Evolutionary conservation across 1,140 invertebrate genomes (phyloP).

Genomic region (Leptopilina boulardi): DNA sequence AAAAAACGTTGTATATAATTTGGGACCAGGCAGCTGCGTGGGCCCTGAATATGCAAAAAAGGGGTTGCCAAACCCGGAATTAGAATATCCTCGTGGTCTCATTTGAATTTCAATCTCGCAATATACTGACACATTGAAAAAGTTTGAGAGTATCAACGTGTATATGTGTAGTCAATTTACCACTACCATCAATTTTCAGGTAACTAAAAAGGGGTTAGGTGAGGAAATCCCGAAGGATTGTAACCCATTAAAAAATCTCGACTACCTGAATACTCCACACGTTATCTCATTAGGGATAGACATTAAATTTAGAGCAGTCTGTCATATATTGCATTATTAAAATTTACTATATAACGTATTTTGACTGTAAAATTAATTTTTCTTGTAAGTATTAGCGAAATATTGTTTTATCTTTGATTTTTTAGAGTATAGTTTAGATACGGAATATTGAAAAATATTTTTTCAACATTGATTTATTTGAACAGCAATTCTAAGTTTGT

Average conservation of each 20-base stretch:
- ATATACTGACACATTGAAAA: slow-evolving; percentile 43
- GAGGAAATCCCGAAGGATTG: slow-evolving; percentile 48
- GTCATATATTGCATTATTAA: neutral
- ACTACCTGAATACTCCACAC: slow-evolving; percentile 64
- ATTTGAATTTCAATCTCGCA: slow-evolving; percentile 76
- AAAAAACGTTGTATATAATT: slow-evolving; percentile 57
- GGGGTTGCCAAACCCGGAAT: slow-evolving; percentile 72
- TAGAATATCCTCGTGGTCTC: slow-evolving; percentile 77
- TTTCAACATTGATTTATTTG: no score
- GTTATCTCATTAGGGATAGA: slow-evolving; percentile 71
- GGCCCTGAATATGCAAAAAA: slow-evolving; percentile 73
- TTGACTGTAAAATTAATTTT: neutral
- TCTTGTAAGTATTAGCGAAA: no score
- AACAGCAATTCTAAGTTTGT: no score
- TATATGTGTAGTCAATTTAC: slow-evolving; percentile 47
- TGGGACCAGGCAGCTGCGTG: slow-evolving; percentile 67
- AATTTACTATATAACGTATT: neutral
- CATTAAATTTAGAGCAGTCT: slow-evolving; percentile 56
- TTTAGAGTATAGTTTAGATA: no score
- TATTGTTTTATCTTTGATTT: no score
- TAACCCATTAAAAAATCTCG: slow-evolving; percentile 68
- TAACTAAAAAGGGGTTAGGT: slow-evolving; percentile 58
- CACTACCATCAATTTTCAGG: slow-evolving; percentile 55
- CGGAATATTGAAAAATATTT: no score
- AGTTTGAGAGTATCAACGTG: slow-evolving; percentile 60